Conservation (phyloP, 1,140 invertebrate species). For the Drosophila arizonae region DNA sequence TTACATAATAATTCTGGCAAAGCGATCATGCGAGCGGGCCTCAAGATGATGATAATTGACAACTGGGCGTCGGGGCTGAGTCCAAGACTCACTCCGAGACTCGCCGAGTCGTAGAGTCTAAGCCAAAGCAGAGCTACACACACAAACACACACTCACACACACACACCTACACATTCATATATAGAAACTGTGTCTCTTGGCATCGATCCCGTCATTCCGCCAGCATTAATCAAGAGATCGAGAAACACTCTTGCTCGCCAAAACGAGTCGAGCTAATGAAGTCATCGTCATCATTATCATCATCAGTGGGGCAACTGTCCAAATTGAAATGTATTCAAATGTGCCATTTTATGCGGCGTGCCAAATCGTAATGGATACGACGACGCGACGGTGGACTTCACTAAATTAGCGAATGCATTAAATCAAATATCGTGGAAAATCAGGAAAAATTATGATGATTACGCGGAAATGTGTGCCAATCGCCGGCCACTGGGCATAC, state of each 20-base stretch:
- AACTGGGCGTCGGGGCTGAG: constrained; percentile 17
- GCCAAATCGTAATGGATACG: constrained; percentile 50
- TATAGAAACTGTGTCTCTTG: constrained; percentile 10
- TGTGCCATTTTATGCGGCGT: constrained; percentile 57
- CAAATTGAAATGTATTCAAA: constrained; percentile 77
- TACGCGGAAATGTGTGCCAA: constrained; percentile 78
- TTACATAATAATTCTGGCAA: constrained; percentile 78
- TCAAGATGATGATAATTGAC: constrained; percentile 59
- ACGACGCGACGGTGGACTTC: constrained; percentile 9
- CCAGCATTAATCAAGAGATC: constrained; percentile 60
- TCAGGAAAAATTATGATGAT: constrained; percentile 75
- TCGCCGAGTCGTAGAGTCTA: not conserved
- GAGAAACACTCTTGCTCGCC: constrained; percentile 34
- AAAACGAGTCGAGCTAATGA: constrained; percentile 60
- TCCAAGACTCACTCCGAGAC: not conserved
- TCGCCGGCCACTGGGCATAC: constrained; percentile 62
- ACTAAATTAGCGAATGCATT: constrained; percentile 59
- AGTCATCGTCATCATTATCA: constrained; percentile 62
- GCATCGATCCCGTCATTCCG: constrained; percentile 38
- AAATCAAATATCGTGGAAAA: constrained; percentile 48
- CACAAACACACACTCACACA: not conserved
- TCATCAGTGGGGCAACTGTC: constrained; percentile 46
- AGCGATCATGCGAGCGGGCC: constrained; percentile 28
- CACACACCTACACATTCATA: not conserved
- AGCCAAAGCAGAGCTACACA: not conserved